Percentiles rank a stretch among this genome's conserved stretches.
phyloP scores from a whole-genome alignment of 2,113 vertebrate species.

The Oncorhynchus nerka region DNA sequence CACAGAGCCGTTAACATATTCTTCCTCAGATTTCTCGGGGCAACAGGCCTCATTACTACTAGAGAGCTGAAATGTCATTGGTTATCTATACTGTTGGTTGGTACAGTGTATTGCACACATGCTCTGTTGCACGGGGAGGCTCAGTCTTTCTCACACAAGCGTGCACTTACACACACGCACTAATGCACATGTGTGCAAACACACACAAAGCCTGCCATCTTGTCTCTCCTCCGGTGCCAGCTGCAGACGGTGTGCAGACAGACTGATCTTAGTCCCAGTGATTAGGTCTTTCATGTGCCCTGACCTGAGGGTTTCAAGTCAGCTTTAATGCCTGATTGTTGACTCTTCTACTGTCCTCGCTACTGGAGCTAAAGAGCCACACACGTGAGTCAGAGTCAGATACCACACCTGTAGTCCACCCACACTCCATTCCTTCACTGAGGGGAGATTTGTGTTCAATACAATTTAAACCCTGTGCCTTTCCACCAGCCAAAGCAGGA shows the following conservation, averaged over 20 bases:
- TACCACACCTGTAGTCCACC: slow-evolving; percentile 47
- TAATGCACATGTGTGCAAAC: not conserved
- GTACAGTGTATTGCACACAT: slow-evolving; percentile 14
- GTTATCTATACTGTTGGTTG: slow-evolving; percentile 16
- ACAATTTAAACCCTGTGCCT: slow-evolving; percentile 40
- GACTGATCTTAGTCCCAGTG: not conserved
- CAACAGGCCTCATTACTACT: slow-evolving; percentile 29
- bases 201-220: not conserved
- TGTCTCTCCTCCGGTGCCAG: not conserved
- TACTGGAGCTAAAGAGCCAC: slow-evolving; percentile 32
- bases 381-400: not conserved
- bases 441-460: not conserved
- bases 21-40: slow-evolving; percentile 10
- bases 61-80: slow-evolving; percentile 36
- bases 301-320: slow-evolving; percentile 70
- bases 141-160: too few relatives aligned
- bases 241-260: not conserved
- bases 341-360: slow-evolving; percentile 44
- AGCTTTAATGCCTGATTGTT: slow-evolving; percentile 62
- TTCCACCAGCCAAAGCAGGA: slow-evolving; percentile 39
- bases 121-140: too few relatives aligned
- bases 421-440: slow-evolving; percentile 28
- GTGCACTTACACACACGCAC: too few relatives aligned
- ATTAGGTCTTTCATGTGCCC: slow-evolving; percentile 40
- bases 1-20: slow-evolving; percentile 39